Percentiles rank a stretch among this genome's conserved stretches.
These are phyloP conservation scores for Thymelicus lineola DNA, from an alignment of 2,888 invertebrate species.

Conservation along the genomic window DNA sequence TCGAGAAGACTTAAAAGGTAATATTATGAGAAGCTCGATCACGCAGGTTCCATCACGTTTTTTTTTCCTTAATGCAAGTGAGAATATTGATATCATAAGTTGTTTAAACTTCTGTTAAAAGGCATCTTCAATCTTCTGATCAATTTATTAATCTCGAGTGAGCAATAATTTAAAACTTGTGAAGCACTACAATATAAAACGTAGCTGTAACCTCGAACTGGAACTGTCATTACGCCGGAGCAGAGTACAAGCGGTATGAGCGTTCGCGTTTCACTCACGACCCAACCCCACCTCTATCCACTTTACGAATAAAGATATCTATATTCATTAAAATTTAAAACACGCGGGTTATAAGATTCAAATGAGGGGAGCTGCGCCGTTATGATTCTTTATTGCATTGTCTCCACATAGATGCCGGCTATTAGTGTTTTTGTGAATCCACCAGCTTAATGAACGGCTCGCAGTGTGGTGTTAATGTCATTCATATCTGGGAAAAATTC, in stretches of 20 bases:
- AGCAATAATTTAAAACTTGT: neutral
- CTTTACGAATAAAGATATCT: conserved; percentile 76
- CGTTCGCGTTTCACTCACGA: conserved; percentile 3
- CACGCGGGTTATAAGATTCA: conserved; percentile 76
- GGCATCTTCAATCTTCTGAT: neutral
- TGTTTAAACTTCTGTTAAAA: too few relatives aligned
- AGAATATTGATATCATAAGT: too few relatives aligned
- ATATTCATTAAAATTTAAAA: conserved; percentile 83
- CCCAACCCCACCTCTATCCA: conserved; percentile 17
- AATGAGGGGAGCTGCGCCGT: conserved; percentile 52
- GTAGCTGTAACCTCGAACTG: conserved; percentile 1
- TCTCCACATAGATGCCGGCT: conserved; percentile 34
- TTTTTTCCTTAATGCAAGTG: too few relatives aligned
- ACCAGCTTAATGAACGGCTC: conserved; percentile 24
- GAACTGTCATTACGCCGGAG: conserved; percentile 9
- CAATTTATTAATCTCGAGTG: neutral
- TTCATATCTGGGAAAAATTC: conserved; percentile 33
- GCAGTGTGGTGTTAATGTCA: conserved; percentile 27
- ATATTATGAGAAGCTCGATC: too few relatives aligned
- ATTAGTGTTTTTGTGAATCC: conserved; percentile 34
- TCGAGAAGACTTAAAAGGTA: too few relatives aligned
- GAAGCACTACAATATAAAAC: conserved; percentile 4
- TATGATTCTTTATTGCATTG: conserved; percentile 37
- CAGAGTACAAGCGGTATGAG: neutral
- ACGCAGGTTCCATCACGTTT: too few relatives aligned